Base-by-base conservation (phyloP, 2,888 invertebrate genomes). In the Thera obeliscata region DNA sequence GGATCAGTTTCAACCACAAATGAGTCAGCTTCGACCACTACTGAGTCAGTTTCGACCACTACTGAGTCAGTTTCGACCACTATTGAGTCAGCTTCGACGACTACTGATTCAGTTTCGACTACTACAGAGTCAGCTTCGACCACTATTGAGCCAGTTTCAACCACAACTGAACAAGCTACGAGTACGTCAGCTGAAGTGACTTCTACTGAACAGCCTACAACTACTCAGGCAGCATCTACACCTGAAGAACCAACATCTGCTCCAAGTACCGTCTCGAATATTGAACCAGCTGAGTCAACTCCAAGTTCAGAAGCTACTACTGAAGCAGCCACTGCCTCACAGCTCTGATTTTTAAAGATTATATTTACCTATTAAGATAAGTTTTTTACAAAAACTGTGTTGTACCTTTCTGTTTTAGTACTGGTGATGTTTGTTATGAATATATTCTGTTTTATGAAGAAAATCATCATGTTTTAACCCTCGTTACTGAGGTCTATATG, bases 261-360 rank as follows among this genome's bases (percentile, higher is more conserved):
- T 0, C 2, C 56, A 36, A 4, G 56, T 2, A 69, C 58, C 33
- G 62, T 41, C 3, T 2, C 64, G 2, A 61, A 67, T 36, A 49
- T 46, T 12, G 22, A 0, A 64, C 69, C 9, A 66, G 2, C 33
- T 33, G 61, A 61, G 5, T 56, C 69, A 9, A 66, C 74, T 2
- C 56, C 63, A 58, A 75, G 43, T 67, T 66, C 69, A 50, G 71
- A 76, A 52, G 68, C 80, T 33, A 78, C 80, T 6, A 77, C 76
- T 41, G 77, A 79, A 70, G 70, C 74, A 5, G 66, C 74, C 33
- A 67, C 74, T 8, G 69, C 76, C 11, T 77, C 9, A 70, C 78
- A 56, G 70, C 75, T 52, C 76, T 76, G 56, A 60, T 35, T 36
- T 36, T 49, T 36, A n/a, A 5, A 55, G 54, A 8, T 50, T 48